Conservation (phyloP, 2,888 invertebrate genomes). For the Harpagoxenus sublaevis region DNA sequence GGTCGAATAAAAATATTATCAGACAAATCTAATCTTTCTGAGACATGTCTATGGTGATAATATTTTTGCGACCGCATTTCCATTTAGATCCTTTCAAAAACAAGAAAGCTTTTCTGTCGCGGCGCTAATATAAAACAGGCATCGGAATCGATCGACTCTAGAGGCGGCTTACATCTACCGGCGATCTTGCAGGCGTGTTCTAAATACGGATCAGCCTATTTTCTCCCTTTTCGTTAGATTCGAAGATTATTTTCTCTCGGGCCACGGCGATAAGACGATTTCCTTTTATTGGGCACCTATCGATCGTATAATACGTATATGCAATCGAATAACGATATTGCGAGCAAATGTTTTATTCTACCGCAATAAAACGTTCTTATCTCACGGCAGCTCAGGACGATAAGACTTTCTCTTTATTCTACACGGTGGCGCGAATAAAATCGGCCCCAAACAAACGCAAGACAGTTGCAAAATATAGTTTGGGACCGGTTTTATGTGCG, state of each 20-base stretch:
- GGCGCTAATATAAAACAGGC: slow-evolving; percentile 18
- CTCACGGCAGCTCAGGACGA: neutral
- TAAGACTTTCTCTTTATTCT: neutral
- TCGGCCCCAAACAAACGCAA: too few species aligned
- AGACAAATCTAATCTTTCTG: neutral
- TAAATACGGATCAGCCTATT: slow-evolving; percentile 49
- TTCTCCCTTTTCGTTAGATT: slow-evolving; percentile 43
- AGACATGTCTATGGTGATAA: neutral
- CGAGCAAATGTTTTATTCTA: slow-evolving; percentile 27
- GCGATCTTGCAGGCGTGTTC: slow-evolving; percentile 45
- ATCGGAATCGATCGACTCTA: slow-evolving; percentile 39
- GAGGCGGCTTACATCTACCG: slow-evolving; percentile 28
- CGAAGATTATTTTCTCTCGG: slow-evolving; percentile 39
- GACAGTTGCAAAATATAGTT: too few species aligned
- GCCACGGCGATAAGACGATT: neutral
- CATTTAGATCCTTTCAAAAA: neutral
- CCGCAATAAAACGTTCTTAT: slow-evolving; percentile 24
- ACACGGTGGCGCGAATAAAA: too few species aligned
- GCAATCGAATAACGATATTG: slow-evolving; percentile 22
- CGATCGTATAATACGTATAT: slow-evolving; percentile 21
- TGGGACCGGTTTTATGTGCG: too few species aligned
- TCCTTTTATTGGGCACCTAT: slow-evolving; percentile 27
- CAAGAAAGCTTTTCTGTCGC: neutral
- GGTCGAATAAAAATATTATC: neutral
- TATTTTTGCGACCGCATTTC: neutral